A percentile compares a stretch with the other conserved stretches of the same genome.
Evolutionary conservation across 2,888 invertebrate genomes (phyloP).

Genomic region (Sinohyriopsis cumingii): DNA sequence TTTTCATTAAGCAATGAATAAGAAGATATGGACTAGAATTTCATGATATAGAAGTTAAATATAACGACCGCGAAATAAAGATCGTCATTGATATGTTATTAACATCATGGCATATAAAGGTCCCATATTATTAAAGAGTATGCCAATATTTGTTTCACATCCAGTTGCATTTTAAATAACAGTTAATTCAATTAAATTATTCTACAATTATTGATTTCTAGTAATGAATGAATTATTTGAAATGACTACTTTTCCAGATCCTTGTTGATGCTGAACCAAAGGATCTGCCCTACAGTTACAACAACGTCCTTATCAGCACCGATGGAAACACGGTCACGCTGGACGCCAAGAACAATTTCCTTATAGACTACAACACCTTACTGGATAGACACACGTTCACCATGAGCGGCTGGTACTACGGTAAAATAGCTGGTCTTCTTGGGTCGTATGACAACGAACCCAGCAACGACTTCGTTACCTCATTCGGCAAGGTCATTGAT

Average conservation of each 20-base stretch:
- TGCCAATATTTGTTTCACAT: too few relatives aligned
- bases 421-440: slow-evolving; percentile 87
- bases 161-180: too few relatives aligned
- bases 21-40: too few relatives aligned
- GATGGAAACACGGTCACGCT: slow-evolving; percentile 67
- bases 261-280: slow-evolving; percentile 77
- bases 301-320: slow-evolving; percentile 64
- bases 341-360: slow-evolving; percentile 74
- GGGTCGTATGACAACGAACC: slow-evolving; percentile 94
- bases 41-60: too few relatives aligned
- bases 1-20: too few relatives aligned
- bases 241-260: slow-evolving; percentile 31
- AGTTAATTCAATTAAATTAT: too few relatives aligned
- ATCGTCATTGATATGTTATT: too few relatives aligned
- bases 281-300: slow-evolving; percentile 79
- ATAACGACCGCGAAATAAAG: too few relatives aligned
- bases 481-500: slow-evolving; percentile 75
- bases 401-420: slow-evolving; percentile 90
- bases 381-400: slow-evolving; percentile 73
- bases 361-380: slow-evolving; percentile 69
- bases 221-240: too few relatives aligned
- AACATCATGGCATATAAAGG: too few relatives aligned
- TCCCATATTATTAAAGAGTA: too few relatives aligned
- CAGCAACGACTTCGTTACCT: slow-evolving; percentile 83
- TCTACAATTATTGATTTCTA: too few relatives aligned